Evolutionary conservation across 2,113 vertebrate species (phyloP), one percentile per base, ranked within the genome.

Genomic region (Callocephalon fimbriatum): DNA sequence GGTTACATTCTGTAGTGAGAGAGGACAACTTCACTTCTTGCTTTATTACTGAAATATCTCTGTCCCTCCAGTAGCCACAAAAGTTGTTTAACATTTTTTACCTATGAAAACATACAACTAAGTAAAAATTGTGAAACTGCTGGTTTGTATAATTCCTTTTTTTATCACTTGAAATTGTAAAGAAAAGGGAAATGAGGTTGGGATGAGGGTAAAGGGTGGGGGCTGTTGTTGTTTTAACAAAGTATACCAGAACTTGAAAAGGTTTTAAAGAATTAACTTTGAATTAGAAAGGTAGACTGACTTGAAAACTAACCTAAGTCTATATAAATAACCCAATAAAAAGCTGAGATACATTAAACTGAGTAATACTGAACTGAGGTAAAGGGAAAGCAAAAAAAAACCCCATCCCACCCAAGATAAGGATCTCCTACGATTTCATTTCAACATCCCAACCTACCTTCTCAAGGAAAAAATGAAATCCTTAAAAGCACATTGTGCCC

Each of bases 181-280:
- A 59, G 40, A 9, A 29, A 42, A 51, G 11, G 27, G 25, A 48
- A 78, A 59, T 15, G 0, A 74, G 11, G 16, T 35, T 6, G 6
- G 8, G 12, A 23, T 19, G 7, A 12, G n/a, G 9, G 5, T 12
- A 25, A 10, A 4, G 7, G 12, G 4, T 12, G 7, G 5, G 32
- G 3, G 2, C 6, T 26, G 11, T 42, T 53, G 3, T 3, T 31
- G 48, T 83, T 61, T 65, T 14, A 74, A 71, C 15, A 22, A 73
- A 77, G 42, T 26, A 16, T 6, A 76, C 17, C 10, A 59, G 25
- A 83, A 16, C 21, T 25, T n/a, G 18, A 35, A 75, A 82, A 62
- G 7, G 9, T 78, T 92, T 82, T 44, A n/a, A 71, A 71, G 31
- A 91, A 75, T 45, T 78, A 75, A 18, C 31, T 61, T 58, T 32